These are phyloP conservation scores for Petrocephalus zakoni DNA, from an alignment of 2,113 vertebrate species.

Conservation along the genomic window DNA sequence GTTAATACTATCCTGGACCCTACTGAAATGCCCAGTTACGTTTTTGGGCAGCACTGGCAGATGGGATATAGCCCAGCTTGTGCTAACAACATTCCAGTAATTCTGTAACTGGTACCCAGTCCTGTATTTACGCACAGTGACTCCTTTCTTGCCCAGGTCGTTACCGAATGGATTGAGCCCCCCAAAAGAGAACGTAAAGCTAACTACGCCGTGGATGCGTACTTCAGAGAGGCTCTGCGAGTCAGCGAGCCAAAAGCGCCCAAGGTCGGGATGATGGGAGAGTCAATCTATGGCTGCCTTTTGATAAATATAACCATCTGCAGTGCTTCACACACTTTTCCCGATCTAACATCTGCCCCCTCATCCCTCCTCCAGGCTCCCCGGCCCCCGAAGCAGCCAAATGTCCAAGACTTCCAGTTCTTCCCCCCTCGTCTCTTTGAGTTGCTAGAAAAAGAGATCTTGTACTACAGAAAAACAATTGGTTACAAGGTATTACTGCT, in stretches of 20 bases:
- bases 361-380: conserved; percentile 70
- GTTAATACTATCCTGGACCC: neutral
- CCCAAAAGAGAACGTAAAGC: conserved; percentile 96
- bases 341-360: neutral
- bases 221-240: conserved; percentile 92
- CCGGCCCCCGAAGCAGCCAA: conserved; percentile 93
- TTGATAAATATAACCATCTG: neutral
- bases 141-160: conserved; percentile 59
- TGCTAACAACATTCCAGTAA: neutral
- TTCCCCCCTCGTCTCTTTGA: conserved; percentile 96
- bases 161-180: conserved; percentile 97
- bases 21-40: neutral
- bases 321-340: neutral
- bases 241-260: conserved; percentile 98
- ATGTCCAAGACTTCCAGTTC: conserved; percentile 97
- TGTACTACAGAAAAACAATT: conserved; percentile 96
- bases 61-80: no score
- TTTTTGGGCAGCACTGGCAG: neutral
- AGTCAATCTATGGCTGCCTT: neutral
- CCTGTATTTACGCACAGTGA: neutral
- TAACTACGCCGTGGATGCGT: conserved; percentile 95
- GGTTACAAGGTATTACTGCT: conserved; percentile 82
- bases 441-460: conserved; percentile 92
- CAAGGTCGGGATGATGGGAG: conserved; percentile 65
- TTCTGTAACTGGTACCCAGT: neutral